These are phyloP conservation scores for Arenaria interpres DNA, from an alignment of 2,113 vertebrate species.

Conservation along the genomic window DNA sequence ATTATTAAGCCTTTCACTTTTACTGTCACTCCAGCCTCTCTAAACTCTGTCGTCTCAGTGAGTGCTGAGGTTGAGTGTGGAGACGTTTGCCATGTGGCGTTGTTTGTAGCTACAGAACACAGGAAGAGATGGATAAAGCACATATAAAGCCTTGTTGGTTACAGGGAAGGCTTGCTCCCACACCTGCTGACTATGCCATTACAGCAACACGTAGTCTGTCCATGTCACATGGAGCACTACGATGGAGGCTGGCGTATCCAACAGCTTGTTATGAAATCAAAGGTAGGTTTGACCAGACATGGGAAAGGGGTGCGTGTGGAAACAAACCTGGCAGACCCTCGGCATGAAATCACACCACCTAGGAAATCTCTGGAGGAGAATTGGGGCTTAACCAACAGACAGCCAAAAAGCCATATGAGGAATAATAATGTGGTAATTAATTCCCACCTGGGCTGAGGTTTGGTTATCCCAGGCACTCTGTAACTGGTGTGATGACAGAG, in stretches of 20 bases:
- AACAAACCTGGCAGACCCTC: neutral
- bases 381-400: neutral
- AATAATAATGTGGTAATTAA: neutral
- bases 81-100: neutral
- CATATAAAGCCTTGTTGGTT: neutral
- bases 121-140: neutral
- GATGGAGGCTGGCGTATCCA: neutral
- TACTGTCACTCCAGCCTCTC: neutral
- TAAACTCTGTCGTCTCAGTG: neutral
- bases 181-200: neutral
- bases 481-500: neutral
- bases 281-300: neutral
- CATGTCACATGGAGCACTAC: rapidly evolving
- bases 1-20: neutral
- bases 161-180: neutral
- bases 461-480: neutral
- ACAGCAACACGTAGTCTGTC: neutral
- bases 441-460: neutral
- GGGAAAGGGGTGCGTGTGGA: neutral
- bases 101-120: neutral
- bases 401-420: neutral
- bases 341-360: neutral
- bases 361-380: neutral
- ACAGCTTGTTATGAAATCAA: neutral
- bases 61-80: neutral